phyloP scores from a whole-genome alignment of 2,888 invertebrate genomes.

The Ectemnius continuus region DNA sequence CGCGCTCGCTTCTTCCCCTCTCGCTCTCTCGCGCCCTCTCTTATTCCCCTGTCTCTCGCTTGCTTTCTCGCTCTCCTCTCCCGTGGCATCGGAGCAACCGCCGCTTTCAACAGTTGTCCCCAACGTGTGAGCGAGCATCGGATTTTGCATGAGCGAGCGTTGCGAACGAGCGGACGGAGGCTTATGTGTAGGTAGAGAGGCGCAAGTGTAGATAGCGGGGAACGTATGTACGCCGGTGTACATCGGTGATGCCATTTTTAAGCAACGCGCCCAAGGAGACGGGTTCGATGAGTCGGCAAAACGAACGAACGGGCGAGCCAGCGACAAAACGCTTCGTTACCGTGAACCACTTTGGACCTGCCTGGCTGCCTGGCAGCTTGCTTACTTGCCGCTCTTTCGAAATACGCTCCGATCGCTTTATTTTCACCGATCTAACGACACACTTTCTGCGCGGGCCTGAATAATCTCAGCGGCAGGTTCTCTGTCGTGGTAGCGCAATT shows the following conservation, averaged over 20 bases:
- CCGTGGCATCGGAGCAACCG: slow-evolving; percentile 9
- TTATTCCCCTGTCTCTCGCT: not conserved
- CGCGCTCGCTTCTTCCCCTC: slow-evolving; percentile 3
- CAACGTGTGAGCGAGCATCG: slow-evolving; percentile 24
- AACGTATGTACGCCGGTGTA: not conserved
- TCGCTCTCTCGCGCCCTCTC: not conserved
- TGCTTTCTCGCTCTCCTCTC: not conserved
- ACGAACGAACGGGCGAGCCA: not conserved
- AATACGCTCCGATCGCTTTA: slow-evolving; percentile 8
- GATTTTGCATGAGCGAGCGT: slow-evolving; percentile 23
- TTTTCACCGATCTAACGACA: slow-evolving; percentile 44
- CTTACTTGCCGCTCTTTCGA: slow-evolving; percentile 16
- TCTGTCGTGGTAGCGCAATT: not conserved
- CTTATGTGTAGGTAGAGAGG: too few relatives aligned
- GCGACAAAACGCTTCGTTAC: slow-evolving; percentile 27
- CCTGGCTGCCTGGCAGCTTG: not conserved
- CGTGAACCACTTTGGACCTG: slow-evolving; percentile 33
- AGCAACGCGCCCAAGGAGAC: slow-evolving; percentile 26
- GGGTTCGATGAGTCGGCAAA: slow-evolving; percentile 48
- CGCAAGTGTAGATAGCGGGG: too few relatives aligned
- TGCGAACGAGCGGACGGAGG: not conserved
- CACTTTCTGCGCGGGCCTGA: slow-evolving; percentile 21
- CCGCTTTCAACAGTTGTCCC: slow-evolving; percentile 22
- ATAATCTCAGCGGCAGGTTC: not conserved
- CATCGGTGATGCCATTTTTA: slow-evolving; percentile 36